A percentile compares a stretch with the other conserved stretches of the same genome.
phyloP scores from a whole-genome alignment of 2,113 vertebrate species.

The Melospiza georgiana region DNA sequence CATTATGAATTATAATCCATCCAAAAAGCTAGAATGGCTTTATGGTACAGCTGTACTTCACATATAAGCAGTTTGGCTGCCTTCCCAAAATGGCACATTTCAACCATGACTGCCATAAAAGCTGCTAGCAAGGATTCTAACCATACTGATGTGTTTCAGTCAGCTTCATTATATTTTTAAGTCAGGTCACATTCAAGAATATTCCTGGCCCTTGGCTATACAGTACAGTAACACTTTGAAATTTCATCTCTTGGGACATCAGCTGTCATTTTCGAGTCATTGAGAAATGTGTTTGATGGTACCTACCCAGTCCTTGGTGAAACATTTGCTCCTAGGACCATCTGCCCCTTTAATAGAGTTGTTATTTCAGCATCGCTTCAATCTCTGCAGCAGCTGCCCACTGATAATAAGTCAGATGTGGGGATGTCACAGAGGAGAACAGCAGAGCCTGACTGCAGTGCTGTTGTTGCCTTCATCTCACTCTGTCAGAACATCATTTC shows the following conservation, averaged over 20 bases:
- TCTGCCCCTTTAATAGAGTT: constrained; percentile 53
- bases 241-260: background rate
- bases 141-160: background rate
- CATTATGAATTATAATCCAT: constrained; percentile 1
- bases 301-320: constrained; percentile 23
- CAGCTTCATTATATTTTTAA: background rate
- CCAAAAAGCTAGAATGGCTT: background rate
- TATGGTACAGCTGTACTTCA: background rate
- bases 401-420: background rate
- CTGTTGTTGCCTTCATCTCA: background rate
- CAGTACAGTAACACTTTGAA: background rate
- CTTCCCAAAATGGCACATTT: constrained; percentile 33
- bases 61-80: background rate
- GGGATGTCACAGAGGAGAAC: background rate
- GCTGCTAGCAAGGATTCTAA: background rate
- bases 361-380: background rate
- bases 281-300: constrained; percentile 24
- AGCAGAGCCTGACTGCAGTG: background rate
- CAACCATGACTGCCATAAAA: constrained; percentile 16
- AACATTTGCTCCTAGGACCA: constrained; percentile 26
- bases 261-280: constrained; percentile 16
- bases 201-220: background rate
- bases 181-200: constrained; percentile 3
- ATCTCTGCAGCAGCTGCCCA: constrained; percentile 36
- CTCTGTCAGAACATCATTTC: background rate